Evolutionary conservation across 2,888 invertebrate genomes (phyloP), one percentile per base, ranked within the genome.

Genomic region (Ennomos erosarius): DNA sequence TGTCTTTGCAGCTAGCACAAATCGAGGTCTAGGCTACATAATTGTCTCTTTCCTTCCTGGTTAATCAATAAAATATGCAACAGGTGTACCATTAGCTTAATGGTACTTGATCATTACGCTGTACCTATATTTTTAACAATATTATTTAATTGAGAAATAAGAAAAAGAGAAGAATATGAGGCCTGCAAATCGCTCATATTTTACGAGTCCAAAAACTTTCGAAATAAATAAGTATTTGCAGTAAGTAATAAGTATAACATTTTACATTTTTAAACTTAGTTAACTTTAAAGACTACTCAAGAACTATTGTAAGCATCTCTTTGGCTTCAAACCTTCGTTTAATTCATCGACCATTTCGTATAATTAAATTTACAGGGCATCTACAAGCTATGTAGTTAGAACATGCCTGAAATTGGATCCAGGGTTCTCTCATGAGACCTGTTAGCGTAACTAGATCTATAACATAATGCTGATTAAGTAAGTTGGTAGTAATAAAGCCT

Each of bases 21-120:
- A 49, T 44, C 48, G 39, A 47, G 58, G 58, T 58, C 53, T 58
- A 53, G 52, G 52, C 33, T 47, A 26, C 35, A 58, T 50, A 35
- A 43, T 43, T 53, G 48, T 47, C 12, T 33, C 8, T 39, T 49
- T 58, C 52, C 53, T 58, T 58, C 58, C 58, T 45, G 11, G 16
- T 49, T 10, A 6, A 44, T 36, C 40, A 46, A 42, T 51, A 38
- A 12, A n/a, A 34, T 13, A 51, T 42, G 33, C 33, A 13, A 57
- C 34, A 39, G 34, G 39, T 9, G 35, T 39, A 4, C 6, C 26
- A 26, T 26, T 26, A 4, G 26, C 26, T 26, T 26, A 26, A 26
- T 6, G 26, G 26, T 26, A 26, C 3, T 0, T 26, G 26, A 6
- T 26, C 26, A 6, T 26, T 26, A 6, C 26, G 5, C 5, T 26